Conservation (phyloP, 2,888 invertebrate genomes). For the Cremastinae sp. region DNA sequence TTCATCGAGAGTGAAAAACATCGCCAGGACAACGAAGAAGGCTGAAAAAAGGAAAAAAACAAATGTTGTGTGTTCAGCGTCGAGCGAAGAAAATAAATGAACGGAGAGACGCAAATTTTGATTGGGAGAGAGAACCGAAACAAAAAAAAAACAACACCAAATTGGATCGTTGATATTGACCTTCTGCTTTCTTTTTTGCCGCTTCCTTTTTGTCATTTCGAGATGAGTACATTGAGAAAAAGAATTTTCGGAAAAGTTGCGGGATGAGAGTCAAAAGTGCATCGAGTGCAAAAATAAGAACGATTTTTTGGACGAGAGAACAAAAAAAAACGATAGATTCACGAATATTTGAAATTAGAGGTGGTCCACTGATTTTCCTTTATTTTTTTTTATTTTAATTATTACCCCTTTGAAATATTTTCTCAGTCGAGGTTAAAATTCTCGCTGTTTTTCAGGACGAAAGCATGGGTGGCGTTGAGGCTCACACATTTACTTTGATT, state of each 20-base stretch:
- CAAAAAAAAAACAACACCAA: conserved; percentile 22
- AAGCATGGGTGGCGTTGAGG: conserved; percentile 57
- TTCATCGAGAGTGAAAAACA: too few species aligned
- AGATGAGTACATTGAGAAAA: conserved; percentile 39
- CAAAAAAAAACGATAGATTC: conserved; percentile 23
- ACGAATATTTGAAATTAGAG: conserved; percentile 61
- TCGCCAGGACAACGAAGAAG: too few species aligned
- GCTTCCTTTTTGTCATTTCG: conserved; percentile 66
- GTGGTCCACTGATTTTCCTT: conserved; percentile 71
- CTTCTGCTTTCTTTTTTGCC: conserved; percentile 72
- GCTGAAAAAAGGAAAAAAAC: too few species aligned
- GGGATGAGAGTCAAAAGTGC: too few species aligned
- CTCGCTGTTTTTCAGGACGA: conserved; percentile 31
- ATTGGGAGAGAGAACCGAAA: neutral
- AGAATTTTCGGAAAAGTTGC: too few species aligned
- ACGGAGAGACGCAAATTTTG: conserved; percentile 7
- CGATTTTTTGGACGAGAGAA: neutral
- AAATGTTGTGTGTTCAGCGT: too few species aligned
- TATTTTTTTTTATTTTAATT: conserved; percentile 23
- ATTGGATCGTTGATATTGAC: conserved; percentile 58
- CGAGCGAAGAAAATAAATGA: neutral
- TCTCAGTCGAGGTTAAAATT: conserved; percentile 30
- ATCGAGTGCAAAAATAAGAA: neutral
- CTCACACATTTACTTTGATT: conserved; percentile 18
- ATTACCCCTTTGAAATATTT: conserved; percentile 11